phyloP scores from a whole-genome alignment of 2,113 vertebrate genomes.

The Zapornia atra region DNA sequence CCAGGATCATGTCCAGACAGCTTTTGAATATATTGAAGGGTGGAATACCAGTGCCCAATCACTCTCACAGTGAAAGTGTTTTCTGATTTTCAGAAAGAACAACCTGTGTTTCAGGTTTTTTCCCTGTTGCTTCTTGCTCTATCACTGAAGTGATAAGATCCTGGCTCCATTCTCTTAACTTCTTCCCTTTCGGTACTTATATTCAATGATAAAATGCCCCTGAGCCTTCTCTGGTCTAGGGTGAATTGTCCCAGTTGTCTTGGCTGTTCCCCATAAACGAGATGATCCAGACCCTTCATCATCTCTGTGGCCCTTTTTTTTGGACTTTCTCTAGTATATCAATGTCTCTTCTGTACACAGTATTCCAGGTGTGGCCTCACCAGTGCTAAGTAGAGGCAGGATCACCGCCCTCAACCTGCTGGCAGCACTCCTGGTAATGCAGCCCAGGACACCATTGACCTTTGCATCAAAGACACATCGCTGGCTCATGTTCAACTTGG shows the following conservation, averaged over 20 bases:
- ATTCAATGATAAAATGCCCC: not conserved
- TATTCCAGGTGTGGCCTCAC: not conserved
- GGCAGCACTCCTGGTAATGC: not conserved
- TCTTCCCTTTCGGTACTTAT: not conserved
- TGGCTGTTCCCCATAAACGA: not conserved
- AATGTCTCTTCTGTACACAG: not conserved
- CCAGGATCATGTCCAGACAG: not conserved
- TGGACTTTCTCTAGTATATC: not conserved
- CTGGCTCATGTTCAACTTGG: not conserved
- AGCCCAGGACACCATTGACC: not conserved
- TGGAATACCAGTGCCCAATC: rapidly evolving
- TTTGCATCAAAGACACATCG: rapidly evolving
- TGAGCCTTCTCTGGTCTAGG: not conserved
- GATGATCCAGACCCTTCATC: not conserved
- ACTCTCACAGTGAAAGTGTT: not conserved
- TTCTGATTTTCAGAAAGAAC: not conserved
- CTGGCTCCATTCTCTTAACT: rapidly evolving
- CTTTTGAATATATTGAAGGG: not conserved
- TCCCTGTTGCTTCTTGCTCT: not conserved
- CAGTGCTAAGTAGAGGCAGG: not conserved
- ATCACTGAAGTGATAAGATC: not conserved
- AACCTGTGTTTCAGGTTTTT: not conserved
- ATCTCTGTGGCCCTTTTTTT: not conserved
- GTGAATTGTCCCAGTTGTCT: not conserved
- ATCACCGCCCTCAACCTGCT: not conserved